A percentile compares a stretch with the other conserved stretches of the same genome.
Conservation (phyloP, 1,140 invertebrate species). For the Belonocnema kinseyi region DNA sequence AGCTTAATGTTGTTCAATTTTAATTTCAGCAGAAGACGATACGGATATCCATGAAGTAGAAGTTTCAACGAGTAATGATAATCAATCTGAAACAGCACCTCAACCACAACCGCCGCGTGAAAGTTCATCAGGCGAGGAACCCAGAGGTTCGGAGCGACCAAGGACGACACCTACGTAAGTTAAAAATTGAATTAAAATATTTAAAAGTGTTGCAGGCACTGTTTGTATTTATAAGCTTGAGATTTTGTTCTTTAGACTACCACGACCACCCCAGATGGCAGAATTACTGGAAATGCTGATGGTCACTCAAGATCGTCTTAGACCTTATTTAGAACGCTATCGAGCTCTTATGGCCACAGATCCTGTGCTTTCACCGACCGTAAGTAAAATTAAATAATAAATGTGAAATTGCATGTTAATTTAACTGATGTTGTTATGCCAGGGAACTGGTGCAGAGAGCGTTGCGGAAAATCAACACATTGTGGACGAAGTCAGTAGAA, state of each 20-base stretch:
- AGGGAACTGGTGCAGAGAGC: conserved; percentile 70
- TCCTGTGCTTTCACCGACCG: conserved; percentile 75
- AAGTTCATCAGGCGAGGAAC: not conserved
- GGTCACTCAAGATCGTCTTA: conserved; percentile 79
- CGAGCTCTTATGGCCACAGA: conserved; percentile 78
- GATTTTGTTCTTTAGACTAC: conserved; percentile 57
- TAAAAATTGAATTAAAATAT: not conserved
- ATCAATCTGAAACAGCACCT: not conserved
- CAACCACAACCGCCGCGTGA: not conserved
- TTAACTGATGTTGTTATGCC: conserved; percentile 38
- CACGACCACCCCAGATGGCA: conserved; percentile 78
- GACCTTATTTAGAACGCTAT: conserved; percentile 80
- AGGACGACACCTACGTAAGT: conserved; percentile 36
- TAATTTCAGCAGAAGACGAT: not conserved
- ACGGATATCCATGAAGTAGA: not conserved
- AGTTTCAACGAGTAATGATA: conserved; percentile 36
- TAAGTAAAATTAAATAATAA: conserved; percentile 61
- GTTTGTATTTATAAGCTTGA: conserved; percentile 29
- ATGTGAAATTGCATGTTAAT: not conserved
- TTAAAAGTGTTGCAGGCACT: not conserved
- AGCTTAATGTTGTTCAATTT: not conserved
- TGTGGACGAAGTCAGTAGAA: conserved; percentile 84
- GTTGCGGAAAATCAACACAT: conserved; percentile 79
- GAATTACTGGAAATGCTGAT: conserved; percentile 78
- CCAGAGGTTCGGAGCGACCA: conserved; percentile 4